Evolutionary conservation across 1,140 invertebrate genomes (phyloP), one percentile per base, ranked within the genome.

Genomic region (Drosophila bifasciata): DNA sequence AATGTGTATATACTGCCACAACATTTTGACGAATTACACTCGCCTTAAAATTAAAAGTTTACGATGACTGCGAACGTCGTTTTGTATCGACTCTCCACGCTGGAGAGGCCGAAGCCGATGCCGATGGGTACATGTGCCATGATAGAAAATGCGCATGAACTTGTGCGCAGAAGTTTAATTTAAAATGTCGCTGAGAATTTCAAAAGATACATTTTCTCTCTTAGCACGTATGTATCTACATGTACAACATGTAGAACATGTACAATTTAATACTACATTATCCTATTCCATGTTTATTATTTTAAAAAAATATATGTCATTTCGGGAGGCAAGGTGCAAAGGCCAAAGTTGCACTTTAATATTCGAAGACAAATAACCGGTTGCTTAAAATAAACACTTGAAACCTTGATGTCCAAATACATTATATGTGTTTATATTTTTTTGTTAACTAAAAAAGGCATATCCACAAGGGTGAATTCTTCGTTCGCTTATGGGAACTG

Each of bases 11-110:
- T 77, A 74, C 79, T 74, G 59, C 46, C 46, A 55, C 57, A 84
- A 79, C 64, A 84, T 79, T 84, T 70, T 79, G 64, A 69, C 75
- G 64, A 66, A 78, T 78, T 78, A 79, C 70, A 71, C 81, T 78
- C 79, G 49, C 52, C 58, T 81, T 77, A 52, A 75, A 69, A 57
- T 58, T 63, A 75, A 76, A 71, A 69, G 49, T 71, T 74, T 74
- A 56, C 78, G 64, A 45, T 48, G 32, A 28, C 50, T 15, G 16
- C 32, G 1, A 25, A 39, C 28, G 32, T 39, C 23, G 44, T 25
- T 36, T 36, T 11, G 4, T 36, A 36, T 11, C 32, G 9, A 36
- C 44, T 45, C 40, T 39, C 50, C 15, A 40, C 15, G 36, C 19
- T 15, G 45, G 41, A 53, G 25, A 23, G 57, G 62, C 46, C 62